Percentiles rank a stretch among this genome's conserved stretches.
Conservation (phyloP, 2,113 vertebrate genomes). For the Sturnus vulgaris region DNA sequence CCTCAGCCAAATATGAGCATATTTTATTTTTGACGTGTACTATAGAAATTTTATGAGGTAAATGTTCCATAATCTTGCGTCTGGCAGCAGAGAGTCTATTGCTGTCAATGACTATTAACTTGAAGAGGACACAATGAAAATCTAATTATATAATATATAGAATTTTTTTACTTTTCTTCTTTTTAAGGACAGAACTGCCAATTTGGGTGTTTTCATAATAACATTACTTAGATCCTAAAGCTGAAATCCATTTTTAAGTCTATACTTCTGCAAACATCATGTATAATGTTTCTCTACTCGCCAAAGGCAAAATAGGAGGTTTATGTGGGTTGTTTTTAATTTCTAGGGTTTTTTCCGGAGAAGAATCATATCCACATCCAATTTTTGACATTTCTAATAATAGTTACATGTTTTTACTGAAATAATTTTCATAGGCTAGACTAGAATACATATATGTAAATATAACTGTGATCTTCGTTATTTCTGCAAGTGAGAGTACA, state of each 20-base stretch:
- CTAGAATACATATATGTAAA: neutral
- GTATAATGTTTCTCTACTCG: neutral
- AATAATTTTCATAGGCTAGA: neutral
- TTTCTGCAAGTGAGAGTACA: neutral
- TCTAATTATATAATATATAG: neutral
- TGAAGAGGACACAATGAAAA: neutral
- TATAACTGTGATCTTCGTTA: neutral
- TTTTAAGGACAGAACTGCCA: neutral
- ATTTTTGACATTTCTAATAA: neutral
- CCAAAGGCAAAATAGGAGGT: rapidly evolving
- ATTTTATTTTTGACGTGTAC: neutral
- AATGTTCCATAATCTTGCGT: neutral
- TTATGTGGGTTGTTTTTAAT: rapidly evolving
- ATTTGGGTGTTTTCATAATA: neutral
- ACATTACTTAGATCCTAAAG: neutral
- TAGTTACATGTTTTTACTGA: neutral
- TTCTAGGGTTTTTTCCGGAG: neutral
- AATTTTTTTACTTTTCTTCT: neutral
- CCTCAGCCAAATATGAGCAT: neutral
- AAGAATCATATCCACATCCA: neutral
- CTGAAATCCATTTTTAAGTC: neutral
- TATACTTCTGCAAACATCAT: neutral
- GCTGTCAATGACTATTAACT: neutral
- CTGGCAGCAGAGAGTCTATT: neutral
- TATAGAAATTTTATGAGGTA: neutral